phyloP scores from a whole-genome alignment of 2,113 vertebrate species.

The Atherinomorus stipes region DNA sequence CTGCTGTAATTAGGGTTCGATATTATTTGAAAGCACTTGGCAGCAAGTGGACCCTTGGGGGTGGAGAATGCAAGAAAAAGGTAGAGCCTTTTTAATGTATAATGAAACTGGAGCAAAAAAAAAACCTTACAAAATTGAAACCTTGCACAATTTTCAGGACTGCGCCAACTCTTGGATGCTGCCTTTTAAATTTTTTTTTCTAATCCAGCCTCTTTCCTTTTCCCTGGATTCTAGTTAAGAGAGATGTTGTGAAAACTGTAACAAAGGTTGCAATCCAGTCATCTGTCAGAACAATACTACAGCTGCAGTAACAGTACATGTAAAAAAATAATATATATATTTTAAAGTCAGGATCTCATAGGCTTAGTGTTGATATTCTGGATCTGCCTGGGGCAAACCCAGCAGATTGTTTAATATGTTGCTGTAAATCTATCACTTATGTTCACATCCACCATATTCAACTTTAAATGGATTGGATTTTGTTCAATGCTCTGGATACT shows the following conservation, averaged over 20 bases:
- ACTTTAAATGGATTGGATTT: slow-evolving; percentile 3
- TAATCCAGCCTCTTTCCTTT: slow-evolving; percentile 12
- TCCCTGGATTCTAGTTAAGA: slow-evolving; percentile 14
- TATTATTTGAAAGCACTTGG: slow-evolving; percentile 57
- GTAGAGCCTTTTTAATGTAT: slow-evolving; percentile 35
- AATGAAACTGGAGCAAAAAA: slow-evolving; percentile 53
- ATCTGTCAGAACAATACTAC: slow-evolving; percentile 32
- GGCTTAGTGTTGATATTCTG: background rate
- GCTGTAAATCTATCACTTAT: slow-evolving; percentile 3
- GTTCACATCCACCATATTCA: slow-evolving; percentile 7
- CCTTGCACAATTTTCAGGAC: slow-evolving; percentile 39
- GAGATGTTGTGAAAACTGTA: slow-evolving; percentile 27
- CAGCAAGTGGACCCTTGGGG: slow-evolving; percentile 52
- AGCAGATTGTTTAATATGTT: slow-evolving; percentile 4
- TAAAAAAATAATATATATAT: slow-evolving; percentile 3
- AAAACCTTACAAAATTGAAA: slow-evolving; percentile 50
- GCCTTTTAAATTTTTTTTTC: background rate
- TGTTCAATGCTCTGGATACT: slow-evolving; percentile 5
- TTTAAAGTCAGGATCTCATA: slow-evolving; percentile 23
- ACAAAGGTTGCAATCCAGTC: slow-evolving; percentile 41
- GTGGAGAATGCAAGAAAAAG: slow-evolving; percentile 33
- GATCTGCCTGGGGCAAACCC: background rate
- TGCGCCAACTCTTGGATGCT: slow-evolving; percentile 17
- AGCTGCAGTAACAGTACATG: background rate
- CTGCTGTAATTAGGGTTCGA: slow-evolving; percentile 61